Evolutionary conservation across 2,797 vertebrate genomes (phyloP), one percentile per base, ranked within the genome.

Genomic region (Enteromius mattozi): DNA sequence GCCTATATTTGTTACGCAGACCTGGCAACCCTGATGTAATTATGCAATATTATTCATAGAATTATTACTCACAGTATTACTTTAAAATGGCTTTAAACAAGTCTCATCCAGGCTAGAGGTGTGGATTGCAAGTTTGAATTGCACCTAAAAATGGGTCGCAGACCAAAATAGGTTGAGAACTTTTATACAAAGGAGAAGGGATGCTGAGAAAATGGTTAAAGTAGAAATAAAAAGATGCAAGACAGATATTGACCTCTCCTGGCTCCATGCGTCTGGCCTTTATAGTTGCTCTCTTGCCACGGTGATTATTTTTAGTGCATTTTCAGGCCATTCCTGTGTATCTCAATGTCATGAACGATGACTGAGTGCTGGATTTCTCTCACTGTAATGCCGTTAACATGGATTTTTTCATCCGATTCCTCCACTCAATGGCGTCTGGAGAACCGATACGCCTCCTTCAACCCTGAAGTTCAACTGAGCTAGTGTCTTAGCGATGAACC

Each of bases 341-440:
- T 89, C 89, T 90, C 90, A 92, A 88, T 88, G 87, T 88, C 88
- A 88, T 90, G 12, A 93, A 95, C 88, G 90, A 93, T 91, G 93
- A 95, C 92, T 93, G 94, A 95, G 94, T 89, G 91, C 91, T 85
- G 90, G 88, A 90, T 91, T 89, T 86, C 90, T 92, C 91, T 92
- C 90, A 92, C 89, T 90, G 91, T 94, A 94, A 94, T 94, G 93
- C 89, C 88, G 91, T 94, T 94, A 93, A 91, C 90, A 93, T 94
- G 89, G 93, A 95, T 94, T 95, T 94, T 93, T 93, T 93, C 89
- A 92, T 91, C 91, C 89, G 93, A 95, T 94, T 94, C 93, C 93
- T 92, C 92, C 89, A 89, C 87, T 90, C 87, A 88, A 82, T 92
- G 92, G 91, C 91, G 89, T 93, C 92, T 91, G 90, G 91, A 93